These are phyloP conservation scores for Andrena praecox DNA, from an alignment of 2,888 invertebrate genomes.

Conservation along the genomic window DNA sequence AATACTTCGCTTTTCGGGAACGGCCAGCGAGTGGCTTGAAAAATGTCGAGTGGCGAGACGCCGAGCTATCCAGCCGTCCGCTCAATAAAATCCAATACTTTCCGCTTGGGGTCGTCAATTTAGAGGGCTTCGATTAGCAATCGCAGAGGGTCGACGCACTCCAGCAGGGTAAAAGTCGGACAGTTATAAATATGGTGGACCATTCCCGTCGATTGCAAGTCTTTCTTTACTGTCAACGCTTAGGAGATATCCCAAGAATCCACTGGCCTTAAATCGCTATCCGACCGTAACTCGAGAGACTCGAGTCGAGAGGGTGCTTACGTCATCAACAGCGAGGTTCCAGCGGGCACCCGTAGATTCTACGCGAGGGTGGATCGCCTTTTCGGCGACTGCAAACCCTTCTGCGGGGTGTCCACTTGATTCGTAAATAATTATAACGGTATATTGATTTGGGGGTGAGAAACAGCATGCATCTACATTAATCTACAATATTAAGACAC, in stretches of 20 bases:
- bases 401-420: neutral
- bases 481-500: too few species aligned
- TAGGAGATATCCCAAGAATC: neutral
- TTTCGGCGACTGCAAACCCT: neutral
- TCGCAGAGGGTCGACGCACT: conserved; percentile 9
- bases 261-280: neutral
- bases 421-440: neutral
- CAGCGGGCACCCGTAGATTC: conserved; percentile 19
- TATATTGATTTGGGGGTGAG: neutral
- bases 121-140: conserved; percentile 33
- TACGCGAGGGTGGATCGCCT: neutral
- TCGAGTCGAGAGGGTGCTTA: conserved; percentile 21
- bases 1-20: conserved; percentile 4
- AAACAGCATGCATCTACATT: too few species aligned
- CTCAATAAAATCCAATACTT: conserved; percentile 40
- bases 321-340: conserved; percentile 17
- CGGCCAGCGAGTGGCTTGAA: neutral
- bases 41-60: neutral
- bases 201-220: neutral
- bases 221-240: neutral
- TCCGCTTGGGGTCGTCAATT: conserved; percentile 12
- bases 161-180: neutral
- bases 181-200: neutral
- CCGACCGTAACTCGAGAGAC: conserved; percentile 28
- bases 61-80: neutral